phyloP scores from a whole-genome alignment of 2,113 vertebrate genomes.

The Phasianus colchicus region DNA sequence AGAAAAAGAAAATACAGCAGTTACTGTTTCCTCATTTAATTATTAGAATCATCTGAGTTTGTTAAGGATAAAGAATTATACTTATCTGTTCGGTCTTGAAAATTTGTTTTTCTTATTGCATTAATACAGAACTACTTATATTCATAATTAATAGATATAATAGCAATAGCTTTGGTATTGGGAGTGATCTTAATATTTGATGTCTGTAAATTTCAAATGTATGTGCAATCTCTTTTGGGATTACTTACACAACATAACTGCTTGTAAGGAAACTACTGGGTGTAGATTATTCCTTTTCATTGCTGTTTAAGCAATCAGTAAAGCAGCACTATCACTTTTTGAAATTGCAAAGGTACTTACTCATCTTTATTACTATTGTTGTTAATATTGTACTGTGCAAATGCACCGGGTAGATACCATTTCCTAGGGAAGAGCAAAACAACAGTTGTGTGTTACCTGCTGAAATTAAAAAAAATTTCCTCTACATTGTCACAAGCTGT shows the following conservation, averaged over 20 bases:
- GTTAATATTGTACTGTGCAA: constrained; percentile 84
- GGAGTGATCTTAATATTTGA: background rate
- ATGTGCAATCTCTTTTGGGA: background rate
- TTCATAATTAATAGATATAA: background rate
- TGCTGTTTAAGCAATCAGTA: background rate
- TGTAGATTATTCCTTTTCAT: background rate
- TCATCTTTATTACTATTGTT: constrained; percentile 94
- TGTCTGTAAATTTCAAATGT: background rate
- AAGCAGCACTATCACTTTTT: background rate
- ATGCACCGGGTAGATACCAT: constrained; percentile 52
- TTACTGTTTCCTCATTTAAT: background rate
- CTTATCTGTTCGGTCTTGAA: background rate
- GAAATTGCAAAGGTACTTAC: constrained; percentile 80
- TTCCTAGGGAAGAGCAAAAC: constrained; percentile 74
- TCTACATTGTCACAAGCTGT: background rate
- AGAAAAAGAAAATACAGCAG: constrained; percentile 28
- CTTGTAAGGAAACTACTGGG: background rate
- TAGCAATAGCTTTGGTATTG: background rate
- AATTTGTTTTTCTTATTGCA: background rate
- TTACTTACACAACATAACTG: background rate
- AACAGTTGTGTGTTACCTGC: background rate
- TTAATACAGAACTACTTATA: background rate
- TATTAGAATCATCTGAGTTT: background rate
- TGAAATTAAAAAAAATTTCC: background rate
- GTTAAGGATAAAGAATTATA: background rate